phyloP scores from a whole-genome alignment of 2,888 invertebrate genomes.

The Aphrophora alni region DNA sequence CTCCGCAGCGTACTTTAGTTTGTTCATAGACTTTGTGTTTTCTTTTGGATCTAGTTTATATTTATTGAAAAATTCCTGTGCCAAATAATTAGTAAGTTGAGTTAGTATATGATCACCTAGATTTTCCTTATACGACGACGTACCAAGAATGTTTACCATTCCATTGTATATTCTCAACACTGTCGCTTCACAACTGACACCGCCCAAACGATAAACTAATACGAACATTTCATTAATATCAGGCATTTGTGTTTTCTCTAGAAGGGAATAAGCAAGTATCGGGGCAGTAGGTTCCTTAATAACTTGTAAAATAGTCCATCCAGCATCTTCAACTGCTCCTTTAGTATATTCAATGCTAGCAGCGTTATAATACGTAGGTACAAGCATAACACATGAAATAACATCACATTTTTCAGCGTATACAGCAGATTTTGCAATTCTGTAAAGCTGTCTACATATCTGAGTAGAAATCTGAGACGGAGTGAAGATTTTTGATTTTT shows the following conservation, averaged over 20 bases:
- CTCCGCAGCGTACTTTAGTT: conserved; percentile 73
- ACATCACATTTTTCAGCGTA: conserved; percentile 62
- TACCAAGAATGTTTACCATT: neutral
- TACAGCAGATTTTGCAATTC: conserved; percentile 68
- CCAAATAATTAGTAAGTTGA: neutral
- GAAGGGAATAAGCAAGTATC: conserved; percentile 65
- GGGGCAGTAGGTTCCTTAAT: conserved; percentile 80
- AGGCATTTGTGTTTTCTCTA: neutral
- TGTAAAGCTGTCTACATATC: neutral
- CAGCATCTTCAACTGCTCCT: conserved; percentile 71
- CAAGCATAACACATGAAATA: conserved; percentile 72
- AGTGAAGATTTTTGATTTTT: neutral
- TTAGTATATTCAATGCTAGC: conserved; percentile 65
- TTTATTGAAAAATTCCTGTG: conserved; percentile 58
- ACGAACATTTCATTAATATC: neutral
- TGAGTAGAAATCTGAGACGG: neutral
- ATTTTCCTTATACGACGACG: neutral
- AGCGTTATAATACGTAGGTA: conserved; percentile 70
- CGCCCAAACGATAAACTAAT: neutral
- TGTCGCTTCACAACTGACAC: neutral
- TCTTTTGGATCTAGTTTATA: conserved; percentile 74
- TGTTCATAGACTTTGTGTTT: conserved; percentile 72
- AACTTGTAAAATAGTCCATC: conserved; percentile 76
- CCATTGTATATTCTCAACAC: neutral
- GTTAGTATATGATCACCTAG: neutral